Base-by-base conservation (phyloP, 2,888 invertebrate genomes). In the Pantelozetes paolii region DNA sequence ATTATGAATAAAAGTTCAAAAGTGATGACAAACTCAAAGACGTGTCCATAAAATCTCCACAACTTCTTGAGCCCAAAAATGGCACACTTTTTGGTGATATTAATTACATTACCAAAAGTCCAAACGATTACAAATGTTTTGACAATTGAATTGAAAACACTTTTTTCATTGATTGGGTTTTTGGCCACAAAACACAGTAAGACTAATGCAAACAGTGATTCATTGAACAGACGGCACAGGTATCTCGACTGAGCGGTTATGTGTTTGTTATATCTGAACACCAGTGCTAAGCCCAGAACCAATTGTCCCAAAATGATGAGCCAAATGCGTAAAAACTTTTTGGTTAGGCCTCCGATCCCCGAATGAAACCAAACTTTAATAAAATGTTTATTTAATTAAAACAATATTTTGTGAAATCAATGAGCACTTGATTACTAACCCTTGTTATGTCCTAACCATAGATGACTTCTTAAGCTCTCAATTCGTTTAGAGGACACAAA, bases 1-100 rank as follows among this genome's bases (percentile, higher is more conserved):
- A 57, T 30, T 23, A 57, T 57, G 28, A 57, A 11, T 13, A 57
- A 57, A 11, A 57, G 57, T 9, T 30, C 13, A 23, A 30, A 11
- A 15, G 57, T 57, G 13, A 57, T 26, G 8, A 57, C 13, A 2
- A 57, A 8, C 23, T 57, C 57, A 11, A 57, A 57, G 20, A 57
- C 20, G 57, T 57, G 57, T 57, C 57, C 57, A 23, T 57, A 57
- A 18, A 57, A 57, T 57, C 57, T 20, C 57, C 57, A 57, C 2
- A 57, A 15, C 18, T 57, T 57, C 3, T 57, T 20, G 13, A 57
- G 30, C 1, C 57, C 57, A 57, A 57, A 57, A 23, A 57, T 57
- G 18, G 57, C 57, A 5, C 57, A 57, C 57, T 57, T 57, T 23
- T 57, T 57, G 13, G 28, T 11, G 13, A 57, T 57, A 13, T 57